Evolutionary conservation across 2,888 invertebrate species (phyloP).

Genomic region (Dynastes tityus): DNA sequence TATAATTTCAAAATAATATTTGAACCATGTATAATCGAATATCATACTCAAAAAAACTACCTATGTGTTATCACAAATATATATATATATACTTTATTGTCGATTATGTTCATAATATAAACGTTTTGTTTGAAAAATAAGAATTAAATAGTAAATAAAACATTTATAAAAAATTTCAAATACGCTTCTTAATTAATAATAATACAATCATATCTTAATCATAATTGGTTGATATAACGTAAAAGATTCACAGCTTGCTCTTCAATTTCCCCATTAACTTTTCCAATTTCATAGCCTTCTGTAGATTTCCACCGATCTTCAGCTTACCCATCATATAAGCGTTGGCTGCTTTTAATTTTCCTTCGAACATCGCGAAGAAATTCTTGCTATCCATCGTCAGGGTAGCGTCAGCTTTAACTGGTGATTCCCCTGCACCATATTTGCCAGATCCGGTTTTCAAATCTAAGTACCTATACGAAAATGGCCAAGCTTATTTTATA

Average conservation of each 20-base stretch:
- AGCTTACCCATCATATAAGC: constrained; percentile 98
- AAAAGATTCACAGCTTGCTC: constrained; percentile 73
- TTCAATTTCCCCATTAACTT: constrained; percentile 89
- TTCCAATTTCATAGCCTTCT: constrained; percentile 95
- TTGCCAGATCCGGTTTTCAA: constrained; percentile 89
- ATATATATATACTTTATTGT: no score
- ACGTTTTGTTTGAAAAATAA: background rate
- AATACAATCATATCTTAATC: background rate
- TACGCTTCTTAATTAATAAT: background rate
- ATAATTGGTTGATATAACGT: background rate
- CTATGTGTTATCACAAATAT: no score
- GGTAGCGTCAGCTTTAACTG: constrained; percentile 83
- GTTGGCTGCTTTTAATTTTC: constrained; percentile 90
- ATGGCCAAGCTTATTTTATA: background rate
- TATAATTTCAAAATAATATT: no score
- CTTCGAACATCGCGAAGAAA: constrained; percentile 87
- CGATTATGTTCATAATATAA: no score
- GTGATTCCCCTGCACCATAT: constrained; percentile 85
- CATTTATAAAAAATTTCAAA: background rate
- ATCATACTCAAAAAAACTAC: no score
- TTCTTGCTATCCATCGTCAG: constrained; percentile 87
- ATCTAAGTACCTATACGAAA: constrained; percentile 81
- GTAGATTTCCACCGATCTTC: constrained; percentile 93
- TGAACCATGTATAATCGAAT: no score
- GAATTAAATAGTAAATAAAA: background rate